Conservation (phyloP, 2,888 invertebrate species). For the Drosophila borborema region DNA sequence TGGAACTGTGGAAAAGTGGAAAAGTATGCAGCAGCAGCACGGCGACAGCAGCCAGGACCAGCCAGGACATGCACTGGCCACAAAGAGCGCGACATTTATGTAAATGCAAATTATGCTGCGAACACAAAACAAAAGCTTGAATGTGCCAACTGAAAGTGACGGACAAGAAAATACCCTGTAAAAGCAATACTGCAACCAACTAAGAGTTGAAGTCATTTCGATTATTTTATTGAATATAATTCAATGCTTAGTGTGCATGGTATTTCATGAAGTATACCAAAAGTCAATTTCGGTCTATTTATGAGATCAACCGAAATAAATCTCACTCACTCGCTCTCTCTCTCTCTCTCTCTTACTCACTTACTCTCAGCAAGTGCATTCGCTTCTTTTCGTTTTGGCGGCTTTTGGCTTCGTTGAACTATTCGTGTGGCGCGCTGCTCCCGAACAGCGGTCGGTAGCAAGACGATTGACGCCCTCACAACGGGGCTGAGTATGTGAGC, state of each 20-base stretch:
- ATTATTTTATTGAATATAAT: neutral
- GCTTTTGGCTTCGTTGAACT: too few species aligned
- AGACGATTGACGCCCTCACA: too few species aligned
- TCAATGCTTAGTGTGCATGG: too few species aligned
- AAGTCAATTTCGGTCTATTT: neutral
- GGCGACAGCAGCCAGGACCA: slow-evolving; percentile 30
- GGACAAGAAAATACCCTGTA: slow-evolving; percentile 3
- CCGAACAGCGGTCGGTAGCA: too few species aligned
- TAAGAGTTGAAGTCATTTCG: neutral
- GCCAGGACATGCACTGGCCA: slow-evolving; percentile 38
- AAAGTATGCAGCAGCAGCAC: slow-evolving; percentile 11
- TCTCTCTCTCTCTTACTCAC: too few species aligned
- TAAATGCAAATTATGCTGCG: slow-evolving; percentile 47
- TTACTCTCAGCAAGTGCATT: too few species aligned
- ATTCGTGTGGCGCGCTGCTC: too few species aligned
- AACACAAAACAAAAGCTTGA: slow-evolving; percentile 22
- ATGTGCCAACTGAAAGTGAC: neutral
- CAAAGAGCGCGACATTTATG: slow-evolving; percentile 32
- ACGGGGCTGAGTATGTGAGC: too few species aligned
- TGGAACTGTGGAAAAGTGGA: slow-evolving; percentile 7
- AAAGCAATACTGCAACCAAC: neutral
- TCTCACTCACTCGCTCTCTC: too few species aligned
- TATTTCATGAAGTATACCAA: neutral
- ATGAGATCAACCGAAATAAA: too few species aligned
- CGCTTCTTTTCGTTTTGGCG: too few species aligned